Conservation (phyloP, 2,113 vertebrate genomes). For the Okapia johnstoni region DNA sequence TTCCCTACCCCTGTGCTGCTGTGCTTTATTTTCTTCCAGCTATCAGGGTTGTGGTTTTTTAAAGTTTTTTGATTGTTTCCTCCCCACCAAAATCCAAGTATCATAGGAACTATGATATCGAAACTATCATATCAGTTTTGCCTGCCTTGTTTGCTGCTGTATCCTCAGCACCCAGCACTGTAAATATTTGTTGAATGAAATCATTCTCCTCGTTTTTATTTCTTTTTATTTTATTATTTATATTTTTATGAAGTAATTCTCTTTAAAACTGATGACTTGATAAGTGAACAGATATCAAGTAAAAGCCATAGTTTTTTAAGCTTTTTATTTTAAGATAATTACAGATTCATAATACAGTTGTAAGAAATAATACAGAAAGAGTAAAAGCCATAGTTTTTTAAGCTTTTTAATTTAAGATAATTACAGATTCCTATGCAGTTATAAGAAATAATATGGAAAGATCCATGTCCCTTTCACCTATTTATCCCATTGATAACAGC, state of each 20-base stretch:
- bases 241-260: neutral
- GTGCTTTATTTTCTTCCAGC: neutral
- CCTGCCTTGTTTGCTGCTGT: neutral
- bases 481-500: neutral
- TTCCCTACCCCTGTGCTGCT: neutral
- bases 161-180: neutral
- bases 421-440: neutral
- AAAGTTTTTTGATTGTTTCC: neutral
- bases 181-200: neutral
- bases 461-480: neutral
- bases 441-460: neutral
- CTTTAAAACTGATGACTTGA: neutral
- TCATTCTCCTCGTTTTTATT: neutral
- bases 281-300: neutral
- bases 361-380: neutral
- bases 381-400: neutral
- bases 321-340: constrained; percentile 25
- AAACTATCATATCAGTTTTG: neutral
- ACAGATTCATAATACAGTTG: neutral
- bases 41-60: neutral
- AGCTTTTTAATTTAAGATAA: constrained; percentile 20
- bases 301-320: constrained; percentile 30
- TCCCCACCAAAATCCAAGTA: neutral
- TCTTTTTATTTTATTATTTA: neutral
- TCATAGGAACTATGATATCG: no score